These are phyloP conservation scores for Grantiella picta DNA, from an alignment of 2,113 vertebrate species.

Conservation along the genomic window DNA sequence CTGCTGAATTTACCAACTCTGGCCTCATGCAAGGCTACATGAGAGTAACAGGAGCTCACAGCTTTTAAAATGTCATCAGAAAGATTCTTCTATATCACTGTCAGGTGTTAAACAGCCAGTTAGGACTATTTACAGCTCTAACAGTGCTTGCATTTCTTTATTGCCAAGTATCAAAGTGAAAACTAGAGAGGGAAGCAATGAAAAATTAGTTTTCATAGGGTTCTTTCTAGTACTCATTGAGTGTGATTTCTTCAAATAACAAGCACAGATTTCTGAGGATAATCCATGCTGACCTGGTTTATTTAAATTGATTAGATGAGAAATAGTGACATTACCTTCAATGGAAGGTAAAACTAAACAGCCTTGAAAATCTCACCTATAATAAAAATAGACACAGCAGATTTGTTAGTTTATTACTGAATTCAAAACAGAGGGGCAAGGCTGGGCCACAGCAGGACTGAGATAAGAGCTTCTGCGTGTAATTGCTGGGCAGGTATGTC, in stretches of 20 bases:
- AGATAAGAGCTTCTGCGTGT: background rate
- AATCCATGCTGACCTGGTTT: background rate
- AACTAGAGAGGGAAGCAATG: background rate
- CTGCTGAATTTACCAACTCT: background rate
- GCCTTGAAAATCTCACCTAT: background rate
- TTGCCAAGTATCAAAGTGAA: background rate
- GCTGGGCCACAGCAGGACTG: background rate
- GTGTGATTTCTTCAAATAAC: background rate
- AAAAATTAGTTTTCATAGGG: background rate
- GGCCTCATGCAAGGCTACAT: background rate
- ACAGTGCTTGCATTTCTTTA: background rate
- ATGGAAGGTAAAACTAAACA: background rate
- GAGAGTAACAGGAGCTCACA: background rate
- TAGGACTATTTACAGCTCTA: background rate
- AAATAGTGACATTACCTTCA: background rate
- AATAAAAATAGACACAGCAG: background rate
- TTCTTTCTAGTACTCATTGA: background rate
- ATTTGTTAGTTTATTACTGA: background rate
- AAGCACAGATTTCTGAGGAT: background rate
- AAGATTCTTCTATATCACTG: background rate
- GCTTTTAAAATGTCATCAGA: background rate
- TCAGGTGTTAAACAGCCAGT: background rate
- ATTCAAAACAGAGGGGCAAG: background rate
- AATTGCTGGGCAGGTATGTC: background rate
- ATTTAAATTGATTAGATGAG: background rate